These are phyloP conservation scores for Sabellastarte sp. DNA, from an alignment of 2,888 invertebrate species.

Conservation along the genomic window DNA sequence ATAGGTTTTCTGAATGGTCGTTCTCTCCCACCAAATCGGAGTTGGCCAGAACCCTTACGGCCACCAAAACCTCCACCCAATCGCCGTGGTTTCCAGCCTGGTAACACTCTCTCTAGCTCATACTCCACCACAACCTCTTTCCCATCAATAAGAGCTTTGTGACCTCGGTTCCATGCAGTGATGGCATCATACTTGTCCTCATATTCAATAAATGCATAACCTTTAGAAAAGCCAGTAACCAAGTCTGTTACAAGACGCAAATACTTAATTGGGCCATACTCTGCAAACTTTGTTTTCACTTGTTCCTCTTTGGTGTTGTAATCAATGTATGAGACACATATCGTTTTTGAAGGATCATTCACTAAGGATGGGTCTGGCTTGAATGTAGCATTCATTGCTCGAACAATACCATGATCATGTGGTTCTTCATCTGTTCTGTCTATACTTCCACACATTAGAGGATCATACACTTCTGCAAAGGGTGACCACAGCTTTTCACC, in stretches of 20 bases:
- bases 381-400: constrained; percentile 68
- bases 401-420: constrained; percentile 75
- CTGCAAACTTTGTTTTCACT: constrained; percentile 61
- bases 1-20: constrained; percentile 69
- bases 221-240: constrained; percentile 78
- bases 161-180: constrained; percentile 67
- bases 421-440: constrained; percentile 82
- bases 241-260: constrained; percentile 72
- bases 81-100: constrained; percentile 81
- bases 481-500: no score
- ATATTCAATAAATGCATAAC: constrained; percentile 85
- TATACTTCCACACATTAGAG: constrained; percentile 80
- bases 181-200: constrained; percentile 66
- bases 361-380: constrained; percentile 62
- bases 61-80: constrained; percentile 88
- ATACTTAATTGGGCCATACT: constrained; percentile 67
- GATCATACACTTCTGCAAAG: constrained; percentile 66
- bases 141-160: constrained; percentile 69
- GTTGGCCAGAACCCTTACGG: constrained; percentile 80
- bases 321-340: constrained; percentile 76
- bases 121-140: constrained; percentile 73
- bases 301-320: constrained; percentile 68
- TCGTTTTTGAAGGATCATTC: constrained; percentile 71
- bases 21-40: constrained; percentile 80
- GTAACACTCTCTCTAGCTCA: constrained; percentile 70